Base-by-base conservation (phyloP, 2,113 vertebrate genomes). In the Cyprinodon variegatus region DNA sequence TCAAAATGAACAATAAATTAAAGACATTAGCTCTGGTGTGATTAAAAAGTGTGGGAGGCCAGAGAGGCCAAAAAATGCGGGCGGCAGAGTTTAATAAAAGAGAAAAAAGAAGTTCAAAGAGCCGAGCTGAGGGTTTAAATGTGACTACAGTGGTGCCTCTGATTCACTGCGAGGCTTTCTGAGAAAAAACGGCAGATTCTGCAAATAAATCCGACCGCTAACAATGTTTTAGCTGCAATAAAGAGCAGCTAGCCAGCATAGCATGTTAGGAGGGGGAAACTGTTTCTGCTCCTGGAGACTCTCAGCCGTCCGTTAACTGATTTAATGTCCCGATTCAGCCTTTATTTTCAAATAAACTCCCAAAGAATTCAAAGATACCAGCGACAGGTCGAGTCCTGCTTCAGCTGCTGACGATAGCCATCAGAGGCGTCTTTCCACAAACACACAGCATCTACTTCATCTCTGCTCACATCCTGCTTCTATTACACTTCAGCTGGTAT, bases 1-100 rank as follows among this genome's bases (percentile, higher is more conserved):
- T 92, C 81, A 71, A 90, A 93, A 91, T 83, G 83, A 82, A 90
- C 79, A 83, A 91, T 93, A 93, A 90, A 92, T 93, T 86, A 85
- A 86, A 93, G 87, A 83, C 91, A 92, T 92, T 86, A 88, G 84
- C 82, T 83, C 84, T 82, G 84, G 78, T 50, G 53, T 86, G 81
- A 92, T 91, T 89, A 90, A 90, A 85, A 81, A 80, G 57, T 76
- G 74, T 61, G 85, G 86, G 85, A 79, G 79, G 68, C 57, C 40
- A 38, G 64, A 78, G 61, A 75, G 70, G 61, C 74, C 74, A 40
- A 88, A 89, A 83, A 73, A 78, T 83, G 78, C 68, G 74, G 89
- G 83, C 72, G 84, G 83, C 84, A 81, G 71, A 82, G 77, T 89
- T 91, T 89, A 92, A 83, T 90, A 86, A 88, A 78, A 64, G 48